Conservation (phyloP, 1,140 invertebrate genomes). For the Scaptomyza graminum region DNA sequence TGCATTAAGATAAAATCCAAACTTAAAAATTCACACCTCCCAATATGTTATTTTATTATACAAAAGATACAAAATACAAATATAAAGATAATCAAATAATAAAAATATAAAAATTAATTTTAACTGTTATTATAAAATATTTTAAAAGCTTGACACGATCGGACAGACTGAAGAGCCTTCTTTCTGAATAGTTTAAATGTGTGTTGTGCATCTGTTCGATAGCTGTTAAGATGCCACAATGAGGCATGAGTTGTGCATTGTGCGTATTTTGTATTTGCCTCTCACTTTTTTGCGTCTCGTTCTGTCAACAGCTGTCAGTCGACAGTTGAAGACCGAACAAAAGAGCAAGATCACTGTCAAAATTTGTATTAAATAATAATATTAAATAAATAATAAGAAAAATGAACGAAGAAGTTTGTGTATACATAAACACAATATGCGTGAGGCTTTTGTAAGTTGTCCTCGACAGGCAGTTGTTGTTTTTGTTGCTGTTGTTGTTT, state of each 20-base stretch:
- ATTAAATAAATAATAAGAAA: conserved; percentile 42
- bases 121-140: not conserved
- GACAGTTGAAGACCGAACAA: conserved; percentile 28
- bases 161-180: not conserved
- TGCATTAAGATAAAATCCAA: too few species aligned
- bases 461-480: conserved; percentile 35
- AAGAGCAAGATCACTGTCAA: conserved; percentile 39
- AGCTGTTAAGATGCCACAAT: conserved; percentile 25
- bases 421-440: conserved; percentile 19
- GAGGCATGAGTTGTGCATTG: conserved; percentile 46
- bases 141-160: not conserved
- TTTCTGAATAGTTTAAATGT: conserved; percentile 6
- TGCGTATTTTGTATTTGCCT: conserved; percentile 16
- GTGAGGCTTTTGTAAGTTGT: conserved; percentile 37
- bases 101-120: not conserved
- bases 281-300: conserved; percentile 10
- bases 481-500: conserved; percentile 40
- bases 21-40: too few species aligned
- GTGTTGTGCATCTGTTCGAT: conserved; percentile 46
- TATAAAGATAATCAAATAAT: not conserved
- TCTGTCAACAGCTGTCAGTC: conserved; percentile 50
- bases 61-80: too few species aligned
- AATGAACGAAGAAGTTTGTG: conserved; percentile 1
- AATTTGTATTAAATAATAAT: conserved; percentile 48
- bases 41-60: too few species aligned